Percentiles rank a stretch among this genome's conserved stretches.
Evolutionary conservation across 1,140 invertebrate species (phyloP).

Genomic region (Drosophila ficusphila): DNA sequence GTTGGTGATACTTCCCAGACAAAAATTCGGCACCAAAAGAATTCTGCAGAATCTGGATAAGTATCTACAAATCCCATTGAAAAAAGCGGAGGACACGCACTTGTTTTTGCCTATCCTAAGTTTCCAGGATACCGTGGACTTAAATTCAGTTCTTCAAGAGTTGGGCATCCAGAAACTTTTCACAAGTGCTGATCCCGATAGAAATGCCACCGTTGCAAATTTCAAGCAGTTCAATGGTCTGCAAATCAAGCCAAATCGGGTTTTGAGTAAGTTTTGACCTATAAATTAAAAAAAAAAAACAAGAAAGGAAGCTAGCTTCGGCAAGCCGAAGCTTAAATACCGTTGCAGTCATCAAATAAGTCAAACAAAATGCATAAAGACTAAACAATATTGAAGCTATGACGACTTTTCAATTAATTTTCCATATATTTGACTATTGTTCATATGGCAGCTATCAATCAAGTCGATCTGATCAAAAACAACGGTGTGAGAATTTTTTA

Average conservation of each 20-base stretch:
- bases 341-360: too few species aligned
- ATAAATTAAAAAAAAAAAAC: too few species aligned
- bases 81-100: background rate
- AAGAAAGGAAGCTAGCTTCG: too few species aligned
- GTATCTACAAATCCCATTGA: background rate
- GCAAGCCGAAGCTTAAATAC: too few species aligned
- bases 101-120: conserved; percentile 14
- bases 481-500: too few species aligned
- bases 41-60: conserved; percentile 4
- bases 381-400: too few species aligned
- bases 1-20: conserved; percentile 5
- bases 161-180: conserved; percentile 6
- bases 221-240: background rate
- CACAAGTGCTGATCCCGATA: fast-evolving
- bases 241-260: background rate
- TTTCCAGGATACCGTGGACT: background rate
- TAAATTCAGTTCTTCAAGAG: background rate
- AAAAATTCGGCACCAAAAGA: background rate
- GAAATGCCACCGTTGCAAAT: background rate
- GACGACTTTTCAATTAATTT: too few species aligned
- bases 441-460: too few species aligned
- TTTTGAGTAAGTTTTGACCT: conserved; percentile 20
- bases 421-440: too few species aligned
- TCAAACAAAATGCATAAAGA: too few species aligned
- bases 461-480: too few species aligned